Conservation (phyloP, 1,140 invertebrate species). For the Pteromalus puparum region DNA sequence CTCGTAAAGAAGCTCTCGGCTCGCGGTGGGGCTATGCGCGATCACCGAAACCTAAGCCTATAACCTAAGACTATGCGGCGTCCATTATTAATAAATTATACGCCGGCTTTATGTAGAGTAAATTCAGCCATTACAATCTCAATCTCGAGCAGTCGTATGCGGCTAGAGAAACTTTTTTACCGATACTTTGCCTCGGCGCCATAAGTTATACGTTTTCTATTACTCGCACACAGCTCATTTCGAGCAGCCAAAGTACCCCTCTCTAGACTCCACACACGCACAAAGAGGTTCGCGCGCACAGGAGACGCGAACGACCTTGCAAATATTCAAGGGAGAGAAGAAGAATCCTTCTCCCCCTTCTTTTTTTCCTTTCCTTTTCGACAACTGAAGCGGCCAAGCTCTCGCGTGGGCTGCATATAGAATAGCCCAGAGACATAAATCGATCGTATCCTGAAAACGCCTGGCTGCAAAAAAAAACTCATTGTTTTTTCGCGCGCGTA, state of each 20-base stretch:
- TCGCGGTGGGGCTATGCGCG: too few species aligned
- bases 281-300: neutral
- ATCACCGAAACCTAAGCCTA: neutral
- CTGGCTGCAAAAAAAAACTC: neutral
- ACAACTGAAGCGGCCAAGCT: neutral
- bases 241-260: neutral
- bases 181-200: neutral
- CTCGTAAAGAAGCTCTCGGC: conserved; percentile 10
- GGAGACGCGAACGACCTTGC: conserved; percentile 30
- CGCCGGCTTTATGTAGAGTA: too few species aligned
- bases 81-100: too few species aligned
- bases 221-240: conserved; percentile 8
- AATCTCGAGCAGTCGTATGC: neutral
- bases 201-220: neutral
- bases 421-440: conserved; percentile 13
- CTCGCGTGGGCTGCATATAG: conserved; percentile 15
- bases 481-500: too few species aligned
- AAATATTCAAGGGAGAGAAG: conserved; percentile 14
- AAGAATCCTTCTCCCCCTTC: neutral
- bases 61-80: too few species aligned
- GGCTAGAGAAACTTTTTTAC: neutral
- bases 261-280: too few species aligned
- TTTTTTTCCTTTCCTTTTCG: neutral
- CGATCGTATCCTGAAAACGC: neutral
- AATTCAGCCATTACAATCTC: too few species aligned